Conservation (phyloP, 1,140 invertebrate species). For the Penaeus vannamei region DNA sequence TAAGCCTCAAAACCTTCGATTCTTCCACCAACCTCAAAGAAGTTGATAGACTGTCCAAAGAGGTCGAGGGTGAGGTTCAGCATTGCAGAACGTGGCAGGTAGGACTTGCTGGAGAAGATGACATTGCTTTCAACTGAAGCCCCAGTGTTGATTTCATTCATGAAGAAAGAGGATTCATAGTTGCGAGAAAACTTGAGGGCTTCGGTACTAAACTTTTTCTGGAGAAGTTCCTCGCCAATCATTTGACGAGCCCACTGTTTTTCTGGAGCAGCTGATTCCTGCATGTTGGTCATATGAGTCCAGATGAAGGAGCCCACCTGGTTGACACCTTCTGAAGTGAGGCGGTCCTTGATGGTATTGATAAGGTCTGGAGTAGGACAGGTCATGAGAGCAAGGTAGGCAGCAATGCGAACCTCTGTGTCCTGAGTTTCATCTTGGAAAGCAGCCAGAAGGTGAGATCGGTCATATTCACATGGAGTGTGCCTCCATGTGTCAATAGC, state of each 20-base stretch:
- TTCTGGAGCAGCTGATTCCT: slow-evolving; percentile 82
- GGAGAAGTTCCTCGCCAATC: slow-evolving; percentile 79
- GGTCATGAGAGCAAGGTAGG: slow-evolving; percentile 84
- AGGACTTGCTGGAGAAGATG: slow-evolving; percentile 91
- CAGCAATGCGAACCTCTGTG: slow-evolving; percentile 89
- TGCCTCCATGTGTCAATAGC: slow-evolving; percentile 85
- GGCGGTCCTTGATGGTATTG: slow-evolving; percentile 79
- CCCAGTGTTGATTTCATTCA: slow-evolving; percentile 81
- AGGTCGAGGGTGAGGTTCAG: slow-evolving; percentile 88
- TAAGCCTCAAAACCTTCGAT: slow-evolving; percentile 89
- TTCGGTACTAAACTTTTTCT: slow-evolving; percentile 84
- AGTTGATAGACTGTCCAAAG: slow-evolving; percentile 88
- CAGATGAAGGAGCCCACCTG: slow-evolving; percentile 89
- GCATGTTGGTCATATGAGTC: slow-evolving; percentile 84
- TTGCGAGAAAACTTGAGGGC: slow-evolving; percentile 85
- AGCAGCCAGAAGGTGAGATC: slow-evolving; percentile 76
- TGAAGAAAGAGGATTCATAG: slow-evolving; percentile 82
- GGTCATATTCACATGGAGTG: slow-evolving; percentile 77
- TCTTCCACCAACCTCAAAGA: slow-evolving; percentile 86
- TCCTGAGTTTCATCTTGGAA: slow-evolving; percentile 83
- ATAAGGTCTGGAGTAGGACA: slow-evolving; percentile 82
- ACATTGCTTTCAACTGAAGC: slow-evolving; percentile 81
- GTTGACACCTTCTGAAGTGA: slow-evolving; percentile 78
- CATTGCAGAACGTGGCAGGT: slow-evolving; percentile 83
- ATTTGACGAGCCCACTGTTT: slow-evolving; percentile 80